Evolutionary conservation across 1,140 invertebrate genomes (phyloP).

Genomic region (Papilio polyxenes): DNA sequence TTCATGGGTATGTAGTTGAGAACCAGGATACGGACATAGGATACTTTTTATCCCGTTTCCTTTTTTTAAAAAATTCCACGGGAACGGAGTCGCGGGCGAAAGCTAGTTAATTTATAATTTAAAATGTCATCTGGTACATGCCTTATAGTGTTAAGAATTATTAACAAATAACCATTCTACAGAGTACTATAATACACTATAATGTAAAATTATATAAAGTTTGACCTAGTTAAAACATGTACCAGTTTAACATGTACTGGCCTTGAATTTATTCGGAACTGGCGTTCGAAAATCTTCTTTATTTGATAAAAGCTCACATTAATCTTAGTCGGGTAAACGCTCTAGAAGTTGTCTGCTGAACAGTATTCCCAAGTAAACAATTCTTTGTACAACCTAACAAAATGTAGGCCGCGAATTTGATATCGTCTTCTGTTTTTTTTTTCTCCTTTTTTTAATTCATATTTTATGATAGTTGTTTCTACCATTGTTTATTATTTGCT

Average conservation of each 20-base stretch:
- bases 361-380: background rate
- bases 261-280: constrained; percentile 6
- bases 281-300: constrained; percentile 1
- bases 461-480: background rate
- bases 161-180: background rate
- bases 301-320: constrained; percentile 12
- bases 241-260: background rate
- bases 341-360: background rate
- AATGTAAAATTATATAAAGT: background rate
- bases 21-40: too few species aligned
- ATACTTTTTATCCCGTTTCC: too few species aligned
- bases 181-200: background rate
- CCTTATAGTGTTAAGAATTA: background rate
- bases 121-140: background rate
- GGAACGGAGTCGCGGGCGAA: too few species aligned
- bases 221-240: constrained; percentile 1
- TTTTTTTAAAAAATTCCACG: too few species aligned
- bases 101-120: background rate
- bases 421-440: background rate
- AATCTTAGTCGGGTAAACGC: background rate
- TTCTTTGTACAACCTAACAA: too few species aligned
- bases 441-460: background rate
- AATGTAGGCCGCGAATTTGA: background rate
- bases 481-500: background rate
- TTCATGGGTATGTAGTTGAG: too few species aligned